These are phyloP conservation scores for Leucoma salicis DNA, from an alignment of 2,888 invertebrate genomes.

Conservation along the genomic window DNA sequence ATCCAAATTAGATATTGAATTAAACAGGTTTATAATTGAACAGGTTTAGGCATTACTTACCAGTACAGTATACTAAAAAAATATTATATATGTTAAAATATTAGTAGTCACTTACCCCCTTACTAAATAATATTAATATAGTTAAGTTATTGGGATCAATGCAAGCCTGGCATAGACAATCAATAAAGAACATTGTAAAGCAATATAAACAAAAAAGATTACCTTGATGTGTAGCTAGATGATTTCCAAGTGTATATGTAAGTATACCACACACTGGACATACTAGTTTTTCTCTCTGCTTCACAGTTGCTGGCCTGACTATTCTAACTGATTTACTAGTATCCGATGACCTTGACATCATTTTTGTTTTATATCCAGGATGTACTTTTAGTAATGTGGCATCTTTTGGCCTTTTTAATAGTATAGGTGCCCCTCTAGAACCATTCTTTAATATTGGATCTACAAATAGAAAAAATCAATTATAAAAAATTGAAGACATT, in stretches of 20 bases:
- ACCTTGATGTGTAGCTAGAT: constrained; percentile 78
- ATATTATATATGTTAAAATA: too few species aligned
- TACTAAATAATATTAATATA: too few species aligned
- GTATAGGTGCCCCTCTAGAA: constrained; percentile 64
- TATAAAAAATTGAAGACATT: background rate
- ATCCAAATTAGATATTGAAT: too few species aligned
- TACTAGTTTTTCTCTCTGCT: constrained; percentile 71
- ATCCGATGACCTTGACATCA: constrained; percentile 23
- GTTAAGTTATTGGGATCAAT: too few species aligned
- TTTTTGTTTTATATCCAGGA: constrained; percentile 48
- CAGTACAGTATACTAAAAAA: too few species aligned
- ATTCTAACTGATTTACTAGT: constrained; percentile 52
- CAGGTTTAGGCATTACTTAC: too few species aligned
- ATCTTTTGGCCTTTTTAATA: constrained; percentile 72
- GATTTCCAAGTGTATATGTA: constrained; percentile 71
- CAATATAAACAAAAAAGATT: constrained; percentile 1
- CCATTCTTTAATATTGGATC: constrained; percentile 76
- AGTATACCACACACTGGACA: constrained; percentile 78
- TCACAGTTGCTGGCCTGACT: constrained; percentile 47
- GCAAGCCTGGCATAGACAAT: too few species aligned
- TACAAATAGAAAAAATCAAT: too few species aligned
- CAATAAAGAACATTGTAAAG: too few species aligned
- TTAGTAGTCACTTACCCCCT: too few species aligned
- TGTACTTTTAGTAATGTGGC: constrained; percentile 67
- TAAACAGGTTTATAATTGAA: too few species aligned